Conservation (phyloP, 1,140 invertebrate genomes). For the Bombus soroeensis region DNA sequence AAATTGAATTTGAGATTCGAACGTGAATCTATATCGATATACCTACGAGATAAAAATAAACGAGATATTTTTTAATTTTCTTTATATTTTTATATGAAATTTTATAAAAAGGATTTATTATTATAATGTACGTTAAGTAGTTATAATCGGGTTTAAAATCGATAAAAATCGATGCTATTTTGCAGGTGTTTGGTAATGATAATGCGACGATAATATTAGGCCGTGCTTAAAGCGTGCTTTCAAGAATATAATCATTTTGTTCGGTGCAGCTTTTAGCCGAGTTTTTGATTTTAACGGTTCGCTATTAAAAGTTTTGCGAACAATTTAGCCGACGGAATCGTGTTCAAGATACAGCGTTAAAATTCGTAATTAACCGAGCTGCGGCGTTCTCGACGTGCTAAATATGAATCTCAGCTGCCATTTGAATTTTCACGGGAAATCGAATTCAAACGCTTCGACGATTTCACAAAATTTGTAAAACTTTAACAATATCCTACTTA, state of each 20-base stretch:
- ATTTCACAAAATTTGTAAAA: neutral
- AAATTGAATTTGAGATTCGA: too few relatives aligned
- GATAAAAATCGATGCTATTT: conserved; percentile 33
- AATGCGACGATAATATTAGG: conserved; percentile 15
- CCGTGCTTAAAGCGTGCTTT: conserved; percentile 27
- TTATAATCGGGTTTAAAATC: conserved; percentile 15
- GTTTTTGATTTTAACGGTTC: conserved; percentile 27
- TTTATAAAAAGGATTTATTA: neutral
- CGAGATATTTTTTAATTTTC: too few relatives aligned
- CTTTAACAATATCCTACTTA: neutral
- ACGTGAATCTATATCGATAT: too few relatives aligned
- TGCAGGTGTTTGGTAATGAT: conserved; percentile 28
- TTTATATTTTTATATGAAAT: neutral
- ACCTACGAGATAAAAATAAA: too few relatives aligned
- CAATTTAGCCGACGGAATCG: conserved; percentile 4
- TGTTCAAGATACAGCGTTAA: conserved; percentile 30
- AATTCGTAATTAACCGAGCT: conserved; percentile 23
- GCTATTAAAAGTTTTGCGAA: conserved; percentile 36
- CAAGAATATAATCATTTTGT: conserved; percentile 31
- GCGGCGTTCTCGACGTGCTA: conserved; percentile 8
- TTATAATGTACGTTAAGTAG: conserved; percentile 3
- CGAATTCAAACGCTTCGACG: neutral
- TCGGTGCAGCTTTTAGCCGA: conserved; percentile 20
- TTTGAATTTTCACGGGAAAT: conserved; percentile 8
- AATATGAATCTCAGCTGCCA: conserved; percentile 9